Conservation (phyloP, 2,113 vertebrate genomes). For the Ctenomys sociabilis region DNA sequence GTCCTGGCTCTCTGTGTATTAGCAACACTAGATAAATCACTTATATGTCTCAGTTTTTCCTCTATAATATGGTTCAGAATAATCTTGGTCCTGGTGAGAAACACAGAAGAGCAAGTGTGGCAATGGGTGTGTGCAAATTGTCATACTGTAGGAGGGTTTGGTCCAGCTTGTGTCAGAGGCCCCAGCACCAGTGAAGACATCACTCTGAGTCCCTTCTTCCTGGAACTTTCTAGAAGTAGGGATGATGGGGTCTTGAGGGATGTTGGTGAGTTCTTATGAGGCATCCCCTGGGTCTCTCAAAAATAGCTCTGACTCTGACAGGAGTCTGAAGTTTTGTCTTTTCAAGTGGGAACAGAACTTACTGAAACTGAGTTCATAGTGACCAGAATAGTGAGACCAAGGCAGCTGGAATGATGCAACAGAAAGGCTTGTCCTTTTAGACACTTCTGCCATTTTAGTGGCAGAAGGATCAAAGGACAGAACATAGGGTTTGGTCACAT, state of each 20-base stretch:
- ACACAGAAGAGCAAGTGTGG: not conserved
- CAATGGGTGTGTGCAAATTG: not conserved
- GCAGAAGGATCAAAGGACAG: not conserved
- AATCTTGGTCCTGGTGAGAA: not conserved
- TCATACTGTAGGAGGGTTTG: not conserved
- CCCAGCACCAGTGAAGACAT: not conserved
- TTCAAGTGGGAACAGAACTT: not conserved
- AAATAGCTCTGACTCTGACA: not conserved
- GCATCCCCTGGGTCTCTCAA: not conserved
- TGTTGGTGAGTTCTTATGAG: not conserved
- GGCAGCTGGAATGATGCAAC: not conserved
- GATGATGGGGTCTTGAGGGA: not conserved
- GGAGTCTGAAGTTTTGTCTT: not conserved
- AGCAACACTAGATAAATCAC: not conserved
- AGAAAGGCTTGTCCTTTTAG: not conserved
- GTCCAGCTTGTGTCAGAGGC: not conserved
- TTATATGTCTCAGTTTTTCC: slow-evolving; percentile 41
- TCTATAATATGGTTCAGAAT: not conserved
- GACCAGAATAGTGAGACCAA: not conserved
- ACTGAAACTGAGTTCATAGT: not conserved
- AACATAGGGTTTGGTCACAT: not conserved
- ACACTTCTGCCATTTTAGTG: not conserved
- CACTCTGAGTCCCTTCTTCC: not conserved
- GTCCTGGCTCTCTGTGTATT: not conserved
- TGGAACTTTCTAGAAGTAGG: not conserved